Conservation (phyloP, 2,113 vertebrate species). For the Myotis yumanensis region DNA sequence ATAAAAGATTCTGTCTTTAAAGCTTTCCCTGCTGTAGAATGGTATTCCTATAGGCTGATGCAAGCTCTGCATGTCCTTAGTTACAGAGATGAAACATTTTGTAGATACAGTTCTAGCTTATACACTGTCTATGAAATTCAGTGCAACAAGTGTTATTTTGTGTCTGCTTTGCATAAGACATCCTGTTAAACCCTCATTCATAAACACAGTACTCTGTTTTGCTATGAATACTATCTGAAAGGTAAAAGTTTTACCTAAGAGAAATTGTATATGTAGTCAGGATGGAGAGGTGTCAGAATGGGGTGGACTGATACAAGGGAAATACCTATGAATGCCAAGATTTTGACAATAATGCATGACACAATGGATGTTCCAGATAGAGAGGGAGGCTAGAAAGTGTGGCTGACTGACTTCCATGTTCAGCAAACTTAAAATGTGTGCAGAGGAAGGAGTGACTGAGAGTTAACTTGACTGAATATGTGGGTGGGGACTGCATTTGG, state of each 20-base stretch:
- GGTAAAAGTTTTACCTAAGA: not conserved
- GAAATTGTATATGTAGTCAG: not conserved
- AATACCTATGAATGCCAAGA: not conserved
- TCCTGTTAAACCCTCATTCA: not conserved
- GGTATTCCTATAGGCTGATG: not conserved
- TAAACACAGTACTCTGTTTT: not conserved
- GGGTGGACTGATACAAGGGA: not conserved
- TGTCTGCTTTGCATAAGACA: not conserved
- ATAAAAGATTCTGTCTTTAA: not conserved
- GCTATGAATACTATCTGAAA: not conserved
- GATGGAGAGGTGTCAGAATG: not conserved
- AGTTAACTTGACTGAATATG: not conserved
- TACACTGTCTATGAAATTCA: not conserved
- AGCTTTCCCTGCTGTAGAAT: not conserved
- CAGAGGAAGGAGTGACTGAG: not conserved
- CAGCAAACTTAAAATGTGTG: not conserved
- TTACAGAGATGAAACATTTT: not conserved
- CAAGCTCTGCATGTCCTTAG: not conserved
- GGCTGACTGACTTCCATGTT: not conserved
- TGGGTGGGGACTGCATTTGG: not conserved
- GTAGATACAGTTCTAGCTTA: not conserved
- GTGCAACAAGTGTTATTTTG: not conserved
- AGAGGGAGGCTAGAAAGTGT: not conserved
- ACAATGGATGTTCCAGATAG: not conserved
- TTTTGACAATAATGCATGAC: not conserved